Evolutionary conservation across 2,797 vertebrate genomes (phyloP).

Genomic region (Trematomus bernacchii): DNA sequence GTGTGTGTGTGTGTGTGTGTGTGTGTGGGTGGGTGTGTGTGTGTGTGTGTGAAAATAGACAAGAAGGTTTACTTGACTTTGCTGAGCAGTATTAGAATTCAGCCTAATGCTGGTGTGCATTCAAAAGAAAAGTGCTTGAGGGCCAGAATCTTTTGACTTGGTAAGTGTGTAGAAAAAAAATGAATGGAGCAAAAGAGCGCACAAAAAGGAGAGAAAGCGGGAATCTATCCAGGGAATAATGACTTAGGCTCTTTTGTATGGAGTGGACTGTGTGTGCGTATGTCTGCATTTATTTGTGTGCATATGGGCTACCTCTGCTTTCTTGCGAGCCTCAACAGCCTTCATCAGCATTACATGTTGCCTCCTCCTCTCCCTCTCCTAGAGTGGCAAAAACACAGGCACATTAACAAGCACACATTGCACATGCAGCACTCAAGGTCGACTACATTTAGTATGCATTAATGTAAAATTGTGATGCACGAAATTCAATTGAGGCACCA

Average conservation of each 20-base stretch:
- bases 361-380: slow-evolving; percentile 97
- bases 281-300: slow-evolving; percentile 56
- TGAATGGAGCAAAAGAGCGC: slow-evolving; percentile 57
- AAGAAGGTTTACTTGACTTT: slow-evolving; percentile 77
- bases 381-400: slow-evolving; percentile 80
- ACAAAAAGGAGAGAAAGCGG: slow-evolving; percentile 67
- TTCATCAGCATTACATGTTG: slow-evolving; percentile 99
- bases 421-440: slow-evolving; percentile 54
- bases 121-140: slow-evolving; percentile 81
- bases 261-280: slow-evolving; percentile 53
- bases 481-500: slow-evolving; percentile 75
- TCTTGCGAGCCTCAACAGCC: slow-evolving; percentile 98
- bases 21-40: slow-evolving; percentile 23
- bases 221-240: slow-evolving; percentile 74
- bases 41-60: slow-evolving; percentile 61
- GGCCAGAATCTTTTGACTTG: slow-evolving; percentile 81
- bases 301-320: slow-evolving; percentile 92
- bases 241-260: slow-evolving; percentile 62
- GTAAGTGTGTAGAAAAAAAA: slow-evolving; percentile 68
- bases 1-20: slow-evolving; percentile 27
- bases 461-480: slow-evolving; percentile 68
- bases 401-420: slow-evolving; percentile 69
- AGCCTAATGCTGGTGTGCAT: slow-evolving; percentile 76
- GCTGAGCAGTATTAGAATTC: slow-evolving; percentile 81
- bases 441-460: slow-evolving; percentile 70